Evolutionary conservation across 1,140 invertebrate genomes (phyloP).

Genomic region (Calephelis virginiensis): DNA sequence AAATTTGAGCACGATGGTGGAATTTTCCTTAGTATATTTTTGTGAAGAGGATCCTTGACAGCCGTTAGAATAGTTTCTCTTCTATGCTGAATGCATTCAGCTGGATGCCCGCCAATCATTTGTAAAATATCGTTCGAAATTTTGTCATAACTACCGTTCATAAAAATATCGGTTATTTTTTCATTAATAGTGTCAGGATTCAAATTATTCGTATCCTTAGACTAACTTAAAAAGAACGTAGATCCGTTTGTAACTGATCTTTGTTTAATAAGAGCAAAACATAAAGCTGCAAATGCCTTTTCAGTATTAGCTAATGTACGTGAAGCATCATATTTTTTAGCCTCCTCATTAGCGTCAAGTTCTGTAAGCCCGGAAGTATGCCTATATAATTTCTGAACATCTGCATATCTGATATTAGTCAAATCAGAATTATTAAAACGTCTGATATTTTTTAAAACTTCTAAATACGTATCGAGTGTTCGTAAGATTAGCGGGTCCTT

Average conservation of each 20-base stretch:
- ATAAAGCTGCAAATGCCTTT: constrained; percentile 6
- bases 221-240: not conserved
- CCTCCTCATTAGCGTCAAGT: not conserved
- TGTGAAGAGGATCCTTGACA: constrained; percentile 14
- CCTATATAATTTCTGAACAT: not conserved
- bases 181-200: not conserved
- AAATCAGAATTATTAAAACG: constrained; percentile 1
- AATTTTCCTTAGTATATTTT: constrained; percentile 4
- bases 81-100: constrained; percentile 23
- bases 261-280: constrained; percentile 1
- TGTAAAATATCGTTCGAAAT: constrained; percentile 19
- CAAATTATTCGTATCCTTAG: not conserved
- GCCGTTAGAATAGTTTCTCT: constrained; percentile 8
- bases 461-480: not conserved
- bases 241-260: not conserved
- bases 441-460: not conserved
- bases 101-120: constrained; percentile 20
- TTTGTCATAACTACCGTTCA: constrained; percentile 17
- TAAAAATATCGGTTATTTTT: not conserved
- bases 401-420: not conserved
- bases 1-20: constrained; percentile 5
- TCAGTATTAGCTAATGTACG: constrained; percentile 4
- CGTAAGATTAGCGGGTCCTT: not conserved
- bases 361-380: not conserved
- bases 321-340: not conserved